Evolutionary conservation across 2,113 vertebrate species (phyloP).

Genomic region (Pterophyllum scalare): DNA sequence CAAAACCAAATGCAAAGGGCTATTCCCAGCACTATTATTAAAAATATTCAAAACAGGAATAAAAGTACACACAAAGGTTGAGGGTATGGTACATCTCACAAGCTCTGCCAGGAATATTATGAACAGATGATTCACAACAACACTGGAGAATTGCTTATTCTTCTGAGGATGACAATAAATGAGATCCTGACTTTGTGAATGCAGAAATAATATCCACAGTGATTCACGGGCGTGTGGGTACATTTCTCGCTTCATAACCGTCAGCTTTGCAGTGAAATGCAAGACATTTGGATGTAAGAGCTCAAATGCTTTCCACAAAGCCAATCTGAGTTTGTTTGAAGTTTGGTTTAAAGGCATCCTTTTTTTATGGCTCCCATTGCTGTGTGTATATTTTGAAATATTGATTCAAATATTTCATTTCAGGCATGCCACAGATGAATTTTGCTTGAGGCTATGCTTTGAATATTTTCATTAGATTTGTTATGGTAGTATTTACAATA

Average conservation of each 20-base stretch:
- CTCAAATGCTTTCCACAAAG: conserved; percentile 20
- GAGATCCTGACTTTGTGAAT: conserved; percentile 24
- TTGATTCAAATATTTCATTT: conserved; percentile 17
- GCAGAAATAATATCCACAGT: conserved; percentile 36
- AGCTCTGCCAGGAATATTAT: neutral
- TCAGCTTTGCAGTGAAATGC: conserved; percentile 34
- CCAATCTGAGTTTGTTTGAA: conserved; percentile 28
- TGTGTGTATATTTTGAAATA: neutral
- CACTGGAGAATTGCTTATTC: neutral
- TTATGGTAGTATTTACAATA: conserved; percentile 11
- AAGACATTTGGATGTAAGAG: conserved; percentile 30
- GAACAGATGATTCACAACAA: conserved; percentile 17
- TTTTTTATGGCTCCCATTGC: neutral
- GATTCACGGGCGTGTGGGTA: conserved; percentile 11
- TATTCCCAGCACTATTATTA: neutral
- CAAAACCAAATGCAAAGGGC: neutral
- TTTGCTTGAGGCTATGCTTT: conserved; percentile 5
- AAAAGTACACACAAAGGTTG: neutral
- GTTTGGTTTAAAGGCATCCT: conserved; percentile 19
- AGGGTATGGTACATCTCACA: neutral
- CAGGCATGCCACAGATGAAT: conserved; percentile 11
- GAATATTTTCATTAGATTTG: conserved; percentile 33
- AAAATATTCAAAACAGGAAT: neutral
- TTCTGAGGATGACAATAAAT: conserved; percentile 30
- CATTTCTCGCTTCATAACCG: conserved; percentile 34